A percentile compares a stretch with the other conserved stretches of the same genome.
These are phyloP conservation scores for Icerya purchasi DNA, from an alignment of 2,888 invertebrate species.

Conservation along the genomic window DNA sequence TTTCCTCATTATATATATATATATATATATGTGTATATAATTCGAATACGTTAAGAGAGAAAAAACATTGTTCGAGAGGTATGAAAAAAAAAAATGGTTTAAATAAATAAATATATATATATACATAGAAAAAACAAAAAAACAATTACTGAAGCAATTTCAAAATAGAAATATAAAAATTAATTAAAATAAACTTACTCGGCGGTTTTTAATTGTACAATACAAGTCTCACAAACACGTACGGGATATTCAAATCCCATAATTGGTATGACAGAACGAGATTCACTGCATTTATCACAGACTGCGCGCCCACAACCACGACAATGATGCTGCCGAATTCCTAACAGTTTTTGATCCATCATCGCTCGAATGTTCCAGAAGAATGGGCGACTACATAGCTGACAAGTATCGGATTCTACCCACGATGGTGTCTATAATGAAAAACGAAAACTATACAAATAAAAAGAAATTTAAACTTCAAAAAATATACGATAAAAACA, in stretches of 20 bases:
- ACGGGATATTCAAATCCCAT: slow-evolving; percentile 98
- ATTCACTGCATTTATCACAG: slow-evolving; percentile 77
- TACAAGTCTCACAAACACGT: slow-evolving; percentile 83
- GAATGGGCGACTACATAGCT: slow-evolving; percentile 85
- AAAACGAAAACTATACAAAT: neutral
- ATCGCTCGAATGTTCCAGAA: slow-evolving; percentile 98
- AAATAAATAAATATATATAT: too few species aligned
- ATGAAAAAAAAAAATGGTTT: neutral
- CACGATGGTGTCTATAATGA: slow-evolving; percentile 66
- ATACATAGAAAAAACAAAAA: too few species aligned
- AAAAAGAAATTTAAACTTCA: too few species aligned
- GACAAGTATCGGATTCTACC: slow-evolving; percentile 84
- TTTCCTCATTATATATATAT: too few species aligned
- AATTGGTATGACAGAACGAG: slow-evolving; percentile 69
- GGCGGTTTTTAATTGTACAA: slow-evolving; percentile 54
- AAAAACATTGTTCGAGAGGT: too few species aligned
- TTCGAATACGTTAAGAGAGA: too few species aligned
- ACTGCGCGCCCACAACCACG: slow-evolving; percentile 87
- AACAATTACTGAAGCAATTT: too few species aligned
- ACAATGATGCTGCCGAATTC: slow-evolving; percentile 76
- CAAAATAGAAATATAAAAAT: too few species aligned
- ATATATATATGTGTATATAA: too few species aligned
- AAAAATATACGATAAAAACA: too few species aligned
- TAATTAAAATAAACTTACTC: slow-evolving; percentile 67
- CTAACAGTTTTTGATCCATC: slow-evolving; percentile 91